Conservation (phyloP, 2,797 vertebrate species). For the Anas georgica region DNA sequence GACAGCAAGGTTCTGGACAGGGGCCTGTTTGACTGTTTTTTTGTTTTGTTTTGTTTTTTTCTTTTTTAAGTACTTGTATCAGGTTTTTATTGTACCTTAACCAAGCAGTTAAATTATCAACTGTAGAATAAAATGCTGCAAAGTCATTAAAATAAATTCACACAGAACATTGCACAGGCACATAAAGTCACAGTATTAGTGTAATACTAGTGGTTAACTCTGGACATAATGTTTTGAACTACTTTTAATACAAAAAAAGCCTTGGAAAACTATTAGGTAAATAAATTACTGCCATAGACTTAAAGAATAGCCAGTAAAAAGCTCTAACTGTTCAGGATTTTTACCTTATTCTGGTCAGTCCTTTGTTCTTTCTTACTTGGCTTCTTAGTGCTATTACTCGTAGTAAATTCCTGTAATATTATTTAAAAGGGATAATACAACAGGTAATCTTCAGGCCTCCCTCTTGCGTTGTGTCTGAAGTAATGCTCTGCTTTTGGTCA, state of each 20-base stretch:
- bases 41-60: too few species aligned
- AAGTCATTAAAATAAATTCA: background rate
- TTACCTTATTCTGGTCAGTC: background rate
- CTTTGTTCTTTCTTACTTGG: background rate
- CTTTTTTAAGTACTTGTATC: background rate
- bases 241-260: background rate
- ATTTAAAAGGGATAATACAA: background rate
- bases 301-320: background rate
- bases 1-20: background rate
- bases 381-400: background rate
- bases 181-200: background rate
- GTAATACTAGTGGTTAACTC: background rate
- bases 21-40: background rate
- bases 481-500: background rate
- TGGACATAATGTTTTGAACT: background rate
- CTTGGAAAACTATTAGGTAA: background rate
- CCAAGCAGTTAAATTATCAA: background rate
- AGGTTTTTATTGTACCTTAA: background rate
- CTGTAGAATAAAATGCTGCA: background rate
- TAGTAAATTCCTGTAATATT: background rate
- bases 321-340: background rate
- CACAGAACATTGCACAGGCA: background rate
- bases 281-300: background rate
- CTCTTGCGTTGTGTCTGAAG: background rate
- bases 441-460: background rate